Conservation (phyloP, 2,888 invertebrate species). For the Helleia helle region DNA sequence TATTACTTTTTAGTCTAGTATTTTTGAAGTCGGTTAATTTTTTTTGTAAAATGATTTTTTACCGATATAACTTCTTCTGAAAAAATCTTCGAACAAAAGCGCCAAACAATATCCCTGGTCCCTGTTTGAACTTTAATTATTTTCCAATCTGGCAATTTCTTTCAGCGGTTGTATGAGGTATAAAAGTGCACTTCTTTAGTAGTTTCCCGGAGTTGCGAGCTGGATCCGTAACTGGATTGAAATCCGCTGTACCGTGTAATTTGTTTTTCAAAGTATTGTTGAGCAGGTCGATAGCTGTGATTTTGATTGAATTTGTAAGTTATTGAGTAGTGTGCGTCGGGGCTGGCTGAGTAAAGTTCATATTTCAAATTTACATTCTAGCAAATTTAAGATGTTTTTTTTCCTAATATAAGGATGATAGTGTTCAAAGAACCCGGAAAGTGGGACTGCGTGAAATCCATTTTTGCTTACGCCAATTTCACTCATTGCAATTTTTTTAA, state of each 20-base stretch:
- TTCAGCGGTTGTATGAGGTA: constrained; percentile 10
- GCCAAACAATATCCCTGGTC: not conserved
- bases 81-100: too few species aligned
- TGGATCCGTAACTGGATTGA: constrained; percentile 14
- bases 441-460: too few species aligned
- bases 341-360: not conserved
- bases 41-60: too few species aligned
- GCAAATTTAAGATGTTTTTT: too few species aligned
- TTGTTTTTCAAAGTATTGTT: constrained; percentile 13
- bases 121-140: constrained; percentile 9
- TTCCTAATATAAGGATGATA: too few species aligned
- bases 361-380: too few species aligned
- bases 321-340: not conserved
- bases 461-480: too few species aligned
- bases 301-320: constrained; percentile 10
- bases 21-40: too few species aligned
- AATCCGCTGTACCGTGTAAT: constrained; percentile 15
- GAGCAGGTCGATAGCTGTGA: constrained; percentile 1
- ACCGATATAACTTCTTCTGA: too few species aligned
- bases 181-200: constrained; percentile 8
- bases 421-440: too few species aligned
- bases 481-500: too few species aligned
- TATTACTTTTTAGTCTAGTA: too few species aligned
- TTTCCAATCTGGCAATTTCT: constrained; percentile 7
- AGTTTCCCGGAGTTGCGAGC: not conserved